Base-by-base conservation (phyloP, 1,140 invertebrate genomes). In the Nautilus pompilius region DNA sequence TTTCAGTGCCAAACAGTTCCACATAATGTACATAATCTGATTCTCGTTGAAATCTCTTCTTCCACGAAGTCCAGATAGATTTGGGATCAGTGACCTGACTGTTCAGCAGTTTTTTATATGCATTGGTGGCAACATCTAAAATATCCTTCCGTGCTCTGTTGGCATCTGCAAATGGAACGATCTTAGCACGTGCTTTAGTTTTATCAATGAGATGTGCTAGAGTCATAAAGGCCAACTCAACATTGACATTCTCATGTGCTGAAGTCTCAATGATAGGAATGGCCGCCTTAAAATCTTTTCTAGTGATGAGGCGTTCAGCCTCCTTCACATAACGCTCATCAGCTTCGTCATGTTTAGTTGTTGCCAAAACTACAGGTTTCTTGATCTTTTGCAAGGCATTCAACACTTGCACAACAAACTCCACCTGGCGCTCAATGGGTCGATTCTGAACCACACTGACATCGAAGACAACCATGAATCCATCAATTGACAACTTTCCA, bases 381-480 rank as follows among this genome's bases (percentile, higher is more conserved):
- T 98, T 99, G 5, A 81, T 81, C 70, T 84, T 84, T 34, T 83
- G 62, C 15, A 78, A 73, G 46, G 79, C 72, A 32, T 67, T 70
- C 32, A 84, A 69, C 34, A 84, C 70, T 5, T 69, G 63, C 17
- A 70, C 57, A 13, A 79, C 76, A 67, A 78, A 77, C 32, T 84
- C 80, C n/a, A 83, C 72, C 62, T 83, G 80, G 56, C 73, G 72
- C 36, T 98, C 94, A 75, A 96, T 88, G 66, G 89, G 89, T 62
- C 96, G 86, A 72, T 95, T 82, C 26, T 81, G 78, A 68, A 96
- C 92, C 55, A 91, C 87, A 80, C 93, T 95, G 46, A 99, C 95
- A 84, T 99, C 96, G 81, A 98, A 98, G 20, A 96, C 89, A 79
- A 95, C 95, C 22, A 99, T 83, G 84, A 97, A 99, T 53, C 96